Evolutionary conservation across 2,113 vertebrate genomes (phyloP).

Genomic region (Monopterus albus): DNA sequence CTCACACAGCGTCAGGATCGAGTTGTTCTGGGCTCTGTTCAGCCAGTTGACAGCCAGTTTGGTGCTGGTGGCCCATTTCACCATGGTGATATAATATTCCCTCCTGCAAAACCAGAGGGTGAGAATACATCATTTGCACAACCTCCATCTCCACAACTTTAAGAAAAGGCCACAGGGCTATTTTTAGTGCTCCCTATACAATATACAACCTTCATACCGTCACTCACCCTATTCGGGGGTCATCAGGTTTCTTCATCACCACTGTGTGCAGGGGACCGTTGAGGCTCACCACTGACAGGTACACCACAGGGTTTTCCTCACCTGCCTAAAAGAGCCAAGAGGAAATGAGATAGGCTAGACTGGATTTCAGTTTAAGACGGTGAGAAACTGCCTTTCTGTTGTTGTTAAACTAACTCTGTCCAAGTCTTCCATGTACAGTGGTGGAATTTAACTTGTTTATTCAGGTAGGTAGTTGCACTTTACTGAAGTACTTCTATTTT

Average conservation of each 20-base stretch:
- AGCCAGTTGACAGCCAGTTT: conserved; percentile 98
- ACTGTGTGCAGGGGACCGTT: conserved; percentile 94
- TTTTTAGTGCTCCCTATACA: background rate
- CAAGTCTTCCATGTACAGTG: no score
- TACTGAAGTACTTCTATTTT: background rate
- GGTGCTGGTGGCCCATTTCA: conserved; percentile 97
- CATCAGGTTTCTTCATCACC: conserved; percentile 93
- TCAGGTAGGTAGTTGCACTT: no score
- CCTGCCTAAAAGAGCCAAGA: conserved; percentile 83
- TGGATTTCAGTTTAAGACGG: conserved; percentile 9
- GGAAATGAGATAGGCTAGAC: conserved; percentile 29
- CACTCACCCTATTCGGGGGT: conserved; percentile 92
- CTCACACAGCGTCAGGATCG: conserved; percentile 94
- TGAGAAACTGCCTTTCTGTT: background rate
- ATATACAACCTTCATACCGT: background rate
- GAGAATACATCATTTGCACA: background rate
- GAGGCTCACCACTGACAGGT: conserved; percentile 92
- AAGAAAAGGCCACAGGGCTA: background rate
- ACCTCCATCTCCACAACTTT: background rate
- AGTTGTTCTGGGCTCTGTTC: conserved; percentile 96
- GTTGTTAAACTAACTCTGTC: background rate
- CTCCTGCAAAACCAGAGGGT: conserved; percentile 73
- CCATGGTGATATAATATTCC: conserved; percentile 97
- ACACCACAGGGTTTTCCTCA: conserved; percentile 91
- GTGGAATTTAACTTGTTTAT: no score